Conservation (phyloP, 2,113 vertebrate species). For the Alectura lathami region DNA sequence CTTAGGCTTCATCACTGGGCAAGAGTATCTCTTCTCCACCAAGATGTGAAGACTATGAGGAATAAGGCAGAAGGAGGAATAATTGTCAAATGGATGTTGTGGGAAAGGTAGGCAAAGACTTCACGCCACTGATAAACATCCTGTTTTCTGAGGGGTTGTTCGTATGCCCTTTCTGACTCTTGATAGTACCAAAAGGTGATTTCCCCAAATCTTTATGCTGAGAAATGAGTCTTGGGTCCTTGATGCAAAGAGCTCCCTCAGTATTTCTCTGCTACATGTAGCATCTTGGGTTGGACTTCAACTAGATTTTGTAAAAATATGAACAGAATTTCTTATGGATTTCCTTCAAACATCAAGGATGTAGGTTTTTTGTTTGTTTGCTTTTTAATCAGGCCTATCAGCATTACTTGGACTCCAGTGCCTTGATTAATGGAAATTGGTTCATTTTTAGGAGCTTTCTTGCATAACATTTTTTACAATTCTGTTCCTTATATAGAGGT, state of each 20-base stretch:
- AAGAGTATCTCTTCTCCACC: neutral
- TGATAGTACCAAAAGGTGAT: neutral
- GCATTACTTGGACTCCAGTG: neutral
- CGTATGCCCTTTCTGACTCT: neutral
- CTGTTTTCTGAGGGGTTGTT: neutral
- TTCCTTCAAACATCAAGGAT: neutral
- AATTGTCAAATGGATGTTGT: neutral
- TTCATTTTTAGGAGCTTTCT: neutral
- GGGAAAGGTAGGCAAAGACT: neutral
- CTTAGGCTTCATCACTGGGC: accelerated
- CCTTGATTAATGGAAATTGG: neutral
- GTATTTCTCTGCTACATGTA: neutral
- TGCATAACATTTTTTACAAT: neutral
- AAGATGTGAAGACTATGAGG: neutral
- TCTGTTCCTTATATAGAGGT: neutral
- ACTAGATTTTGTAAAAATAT: neutral
- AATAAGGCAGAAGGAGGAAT: neutral
- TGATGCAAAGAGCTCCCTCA: neutral
- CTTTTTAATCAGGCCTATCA: neutral
- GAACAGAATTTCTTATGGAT: neutral
- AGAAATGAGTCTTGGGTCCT: neutral
- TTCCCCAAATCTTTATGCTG: neutral
- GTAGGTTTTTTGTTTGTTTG: neutral
- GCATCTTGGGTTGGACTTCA: accelerated
- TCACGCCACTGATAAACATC: neutral